Conservation (phyloP, 2,888 invertebrate genomes). For the Gymnosoma rotundatum region DNA sequence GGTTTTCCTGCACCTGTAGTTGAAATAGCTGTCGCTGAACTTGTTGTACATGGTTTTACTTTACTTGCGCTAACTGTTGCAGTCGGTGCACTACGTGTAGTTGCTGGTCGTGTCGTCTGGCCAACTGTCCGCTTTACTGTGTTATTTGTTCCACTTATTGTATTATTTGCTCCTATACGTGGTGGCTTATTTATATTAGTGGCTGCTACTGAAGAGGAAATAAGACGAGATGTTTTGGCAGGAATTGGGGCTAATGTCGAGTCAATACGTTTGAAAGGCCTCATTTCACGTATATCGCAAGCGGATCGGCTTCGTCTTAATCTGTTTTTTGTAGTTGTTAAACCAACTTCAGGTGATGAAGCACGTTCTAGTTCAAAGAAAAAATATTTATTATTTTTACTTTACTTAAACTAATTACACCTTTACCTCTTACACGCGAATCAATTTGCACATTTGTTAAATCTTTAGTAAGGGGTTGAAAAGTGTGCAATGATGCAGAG, state of each 20-base stretch:
- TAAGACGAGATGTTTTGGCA: constrained; percentile 75
- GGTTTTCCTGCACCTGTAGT: constrained; percentile 74
- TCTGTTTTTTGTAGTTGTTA: constrained; percentile 70
- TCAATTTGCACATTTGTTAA: constrained; percentile 71
- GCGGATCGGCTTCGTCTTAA: constrained; percentile 79
- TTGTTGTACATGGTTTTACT: constrained; percentile 4
- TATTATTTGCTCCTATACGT: constrained; percentile 59
- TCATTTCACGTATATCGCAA: constrained; percentile 76
- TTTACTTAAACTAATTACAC: background rate
- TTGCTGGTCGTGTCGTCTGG: constrained; percentile 16
- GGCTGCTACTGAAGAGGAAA: constrained; percentile 14
- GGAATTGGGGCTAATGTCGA: constrained; percentile 77
- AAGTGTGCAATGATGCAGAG: constrained; percentile 37
- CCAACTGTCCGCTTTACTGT: constrained; percentile 25
- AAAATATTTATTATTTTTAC: background rate
- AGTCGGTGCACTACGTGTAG: constrained; percentile 10
- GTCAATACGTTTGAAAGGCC: constrained; percentile 75
- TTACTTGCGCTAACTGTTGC: constrained; percentile 43
- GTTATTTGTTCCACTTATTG: constrained; percentile 21
- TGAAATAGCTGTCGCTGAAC: constrained; percentile 60
- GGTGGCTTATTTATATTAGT: constrained; percentile 47
- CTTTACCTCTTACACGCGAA: constrained; percentile 73
- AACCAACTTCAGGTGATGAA: constrained; percentile 76
- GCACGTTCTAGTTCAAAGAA: constrained; percentile 73
- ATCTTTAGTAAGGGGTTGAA: constrained; percentile 72